Evolutionary conservation across 2,888 invertebrate species (phyloP).

Genomic region (Cephus nigrinus): DNA sequence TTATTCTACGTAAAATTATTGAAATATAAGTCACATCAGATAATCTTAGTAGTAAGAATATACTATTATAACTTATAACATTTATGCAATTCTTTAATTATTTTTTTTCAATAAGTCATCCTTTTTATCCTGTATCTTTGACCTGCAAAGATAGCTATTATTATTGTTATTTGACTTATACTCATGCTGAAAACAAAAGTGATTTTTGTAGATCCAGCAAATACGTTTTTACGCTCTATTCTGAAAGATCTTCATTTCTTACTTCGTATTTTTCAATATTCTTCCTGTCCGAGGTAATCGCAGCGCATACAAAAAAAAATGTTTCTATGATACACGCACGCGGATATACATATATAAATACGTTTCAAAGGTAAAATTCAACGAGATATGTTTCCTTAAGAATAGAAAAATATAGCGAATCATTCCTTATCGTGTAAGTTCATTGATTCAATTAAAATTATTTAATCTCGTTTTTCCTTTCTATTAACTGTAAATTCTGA

Average conservation of each 20-base stretch:
- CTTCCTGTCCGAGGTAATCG: background rate
- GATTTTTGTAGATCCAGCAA: background rate
- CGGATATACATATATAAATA: background rate
- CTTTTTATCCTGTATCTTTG: background rate
- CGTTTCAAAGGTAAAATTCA: background rate
- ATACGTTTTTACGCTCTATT: background rate
- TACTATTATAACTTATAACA: conserved; percentile 1
- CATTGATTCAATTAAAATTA: background rate
- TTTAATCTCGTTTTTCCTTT: background rate
- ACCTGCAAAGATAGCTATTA: background rate
- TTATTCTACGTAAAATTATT: background rate
- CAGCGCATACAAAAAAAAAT: background rate
- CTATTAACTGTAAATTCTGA: background rate
- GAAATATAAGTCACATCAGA: conserved; percentile 1
- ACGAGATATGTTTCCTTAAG: background rate
- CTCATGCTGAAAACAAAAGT: background rate
- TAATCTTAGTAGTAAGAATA: background rate
- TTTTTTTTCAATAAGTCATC: background rate
- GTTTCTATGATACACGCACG: background rate
- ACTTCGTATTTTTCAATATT: background rate
- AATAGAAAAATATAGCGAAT: background rate
- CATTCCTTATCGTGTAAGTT: background rate
- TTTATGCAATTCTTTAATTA: background rate
- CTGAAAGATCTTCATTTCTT: background rate
- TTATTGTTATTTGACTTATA: background rate